phyloP scores from a whole-genome alignment of 2,113 vertebrate genomes.

The Hemicordylus capensis region DNA sequence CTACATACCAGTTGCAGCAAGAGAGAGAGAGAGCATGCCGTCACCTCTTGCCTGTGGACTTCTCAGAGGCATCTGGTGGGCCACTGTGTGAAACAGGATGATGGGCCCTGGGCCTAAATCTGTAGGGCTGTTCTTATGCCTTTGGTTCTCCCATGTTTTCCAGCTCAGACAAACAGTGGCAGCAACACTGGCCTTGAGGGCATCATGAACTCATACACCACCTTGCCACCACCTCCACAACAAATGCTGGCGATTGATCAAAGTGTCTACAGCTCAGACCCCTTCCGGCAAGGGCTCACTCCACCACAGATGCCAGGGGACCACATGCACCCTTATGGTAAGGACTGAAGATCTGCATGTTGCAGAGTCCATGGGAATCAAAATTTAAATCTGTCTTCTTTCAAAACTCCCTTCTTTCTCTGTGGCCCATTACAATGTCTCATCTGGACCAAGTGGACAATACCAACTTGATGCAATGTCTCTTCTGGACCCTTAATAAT shows the following conservation, averaged over 20 bases:
- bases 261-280: slow-evolving; percentile 85
- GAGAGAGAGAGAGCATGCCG: too few species aligned
- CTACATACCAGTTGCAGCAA: too few species aligned
- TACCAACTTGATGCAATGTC: background rate
- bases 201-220: slow-evolving; percentile 83
- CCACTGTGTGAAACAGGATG: too few species aligned
- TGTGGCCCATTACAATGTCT: background rate
- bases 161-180: slow-evolving; percentile 78
- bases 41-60: too few species aligned
- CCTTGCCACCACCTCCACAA: slow-evolving; percentile 81
- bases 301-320: slow-evolving; percentile 98
- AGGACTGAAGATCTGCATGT: slow-evolving; percentile 23
- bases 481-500: background rate
- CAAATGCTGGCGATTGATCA: slow-evolving; percentile 86
- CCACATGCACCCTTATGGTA: slow-evolving; percentile 97
- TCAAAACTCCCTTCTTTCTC: background rate
- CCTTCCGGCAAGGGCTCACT: slow-evolving; percentile 94
- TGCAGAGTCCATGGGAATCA: background rate
- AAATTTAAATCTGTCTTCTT: background rate
- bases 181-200: slow-evolving; percentile 79
- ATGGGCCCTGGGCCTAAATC: too few species aligned
- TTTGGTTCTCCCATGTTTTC: slow-evolving; percentile 2
- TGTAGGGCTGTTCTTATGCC: too few species aligned
- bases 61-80: too few species aligned
- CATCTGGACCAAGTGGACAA: background rate